Base-by-base conservation (phyloP, 2,797 vertebrate genomes). In the Okamejei kenojei region DNA sequence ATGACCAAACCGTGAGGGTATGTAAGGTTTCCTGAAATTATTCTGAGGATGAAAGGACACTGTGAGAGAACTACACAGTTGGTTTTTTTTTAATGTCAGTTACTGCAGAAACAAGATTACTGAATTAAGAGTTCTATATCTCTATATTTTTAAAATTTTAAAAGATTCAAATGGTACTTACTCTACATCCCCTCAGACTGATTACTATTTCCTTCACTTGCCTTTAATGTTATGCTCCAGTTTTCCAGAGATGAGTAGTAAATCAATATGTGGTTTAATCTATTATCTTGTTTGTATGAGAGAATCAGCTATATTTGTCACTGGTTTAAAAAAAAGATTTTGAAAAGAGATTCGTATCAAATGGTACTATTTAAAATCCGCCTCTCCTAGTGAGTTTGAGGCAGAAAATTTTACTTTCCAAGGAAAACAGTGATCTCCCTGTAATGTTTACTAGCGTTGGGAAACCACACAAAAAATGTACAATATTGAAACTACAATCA, bases 1-100 rank as follows among this genome's bases (percentile, higher is more conserved):
- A 99, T 93, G 99, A 99, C 95, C 98, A 99, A 94, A 99, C 98
- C 76, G 95, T 99, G 95, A 97, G 98, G 79, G 99, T 99, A 94
- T 96, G 97, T 93, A 93, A 11, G 13, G 29, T 92, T 92, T 73
- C 15, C 19, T 26, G 54, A 1, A 29, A 17, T 58, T 26, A 76
- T 92, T 45, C 90, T 74, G 68, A 54, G 45, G 76, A 91, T 68
- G 68, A 91, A 91, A 45, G 38, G 13, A 23, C 26, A 45, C 5
- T 91, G 26, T 45, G 23, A 17, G 76, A 58, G 29, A 23, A 92
- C 38, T n/a, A 76, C 13, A 65, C 45, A 92, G 73, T 92, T 45
- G 19, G n/a, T n/a, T 23, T 76, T 76, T n/a, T 35, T 6, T 23
- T 91, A 45, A 9, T 73, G 13, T 71, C 58, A 11, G 7, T 35